Base-by-base conservation (phyloP, 1,140 invertebrate species). In the Helicoverpa armigera region DNA sequence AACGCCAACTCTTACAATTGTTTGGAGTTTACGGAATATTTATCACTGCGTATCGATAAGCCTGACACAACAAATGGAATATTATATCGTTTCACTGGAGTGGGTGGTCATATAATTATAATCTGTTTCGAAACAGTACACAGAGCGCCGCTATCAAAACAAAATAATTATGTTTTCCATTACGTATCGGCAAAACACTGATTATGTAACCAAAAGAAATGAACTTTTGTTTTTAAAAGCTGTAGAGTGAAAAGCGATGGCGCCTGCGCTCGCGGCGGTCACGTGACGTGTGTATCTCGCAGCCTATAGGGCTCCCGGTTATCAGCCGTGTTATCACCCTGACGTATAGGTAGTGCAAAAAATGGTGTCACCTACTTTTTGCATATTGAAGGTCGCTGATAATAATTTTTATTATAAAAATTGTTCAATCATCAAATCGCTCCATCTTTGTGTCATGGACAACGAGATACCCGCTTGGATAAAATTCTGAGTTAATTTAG, bases 311-410 rank as follows among this genome's bases (percentile, higher is more conserved):
- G 87, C 88, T 83, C 69, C 58, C 84, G 86, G 84, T 91, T 92
- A 91, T 91, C 90, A 77, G 69, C 31, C 31, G 78, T 80, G 86
- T 90, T 91, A 89, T 92, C 89, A 76, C 63, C 61, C 67, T 65
- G 67, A 75, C 83, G 80, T 81, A 83, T 87, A 88, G 86, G 86
- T 89, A 86, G 82, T 88, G 87, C 86, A 87, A 90, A 91, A 43
- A 90, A 90, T 89, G 79, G 88, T 87, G 92, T 91, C 90, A 91
- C 91, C 91, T 88, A 93, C 89, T 90, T 93, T 90, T 89, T 81
- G 83, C 86, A 86, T 82, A 88, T 87, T 91, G 91, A 93, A 92
- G 92, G 92, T 92, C 91, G 84, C 85, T 70, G 88, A 91, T 91
- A 86, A 82, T 80, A 73, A 70, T 88, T 88, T 86, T 88, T 87